Evolutionary conservation across 2,888 invertebrate genomes (phyloP).

Genomic region (Esperia sulphurella): DNA sequence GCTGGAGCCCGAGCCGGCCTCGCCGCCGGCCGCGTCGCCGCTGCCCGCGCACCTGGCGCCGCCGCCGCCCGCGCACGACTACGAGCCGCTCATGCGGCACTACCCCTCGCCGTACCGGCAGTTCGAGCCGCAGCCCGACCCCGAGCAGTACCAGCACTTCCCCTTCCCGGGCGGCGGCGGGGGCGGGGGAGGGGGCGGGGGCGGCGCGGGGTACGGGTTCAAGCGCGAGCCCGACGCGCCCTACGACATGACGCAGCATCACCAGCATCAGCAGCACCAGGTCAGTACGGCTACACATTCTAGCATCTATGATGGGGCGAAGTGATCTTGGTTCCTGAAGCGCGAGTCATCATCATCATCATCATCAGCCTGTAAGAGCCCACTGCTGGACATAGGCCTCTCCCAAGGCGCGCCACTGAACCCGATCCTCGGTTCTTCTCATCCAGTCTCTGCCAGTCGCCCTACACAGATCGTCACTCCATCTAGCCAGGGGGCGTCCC

Average conservation of each 20-base stretch:
- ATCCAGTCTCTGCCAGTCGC: no score
- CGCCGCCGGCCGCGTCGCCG: conserved; percentile 14
- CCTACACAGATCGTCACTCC: no score
- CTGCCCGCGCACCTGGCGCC: conserved; percentile 24
- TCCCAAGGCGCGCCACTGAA: no score
- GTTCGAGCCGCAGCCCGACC: conserved; percentile 34
- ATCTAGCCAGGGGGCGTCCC: no score
- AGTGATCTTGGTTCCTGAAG: no score
- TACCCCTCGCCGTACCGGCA: conserved; percentile 40
- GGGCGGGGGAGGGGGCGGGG: conserved; percentile 63
- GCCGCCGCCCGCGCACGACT: conserved; percentile 30
- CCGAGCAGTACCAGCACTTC: conserved; percentile 59
- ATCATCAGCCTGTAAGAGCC: no score
- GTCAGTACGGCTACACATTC: neutral
- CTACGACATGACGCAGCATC: conserved; percentile 70
- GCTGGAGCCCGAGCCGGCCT: conserved; percentile 29
- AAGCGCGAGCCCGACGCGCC: conserved; percentile 66
- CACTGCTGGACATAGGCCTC: no score
- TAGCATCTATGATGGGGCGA: no score
- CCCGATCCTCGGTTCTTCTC: no score
- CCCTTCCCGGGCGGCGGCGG: conserved; percentile 65
- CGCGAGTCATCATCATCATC: no score
- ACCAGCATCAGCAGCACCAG: conserved; percentile 25
- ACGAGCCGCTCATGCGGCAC: conserved; percentile 41
- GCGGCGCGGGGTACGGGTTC: conserved; percentile 61